Conservation (phyloP, 2,888 invertebrate genomes). For the Oscheius sp. region DNA sequence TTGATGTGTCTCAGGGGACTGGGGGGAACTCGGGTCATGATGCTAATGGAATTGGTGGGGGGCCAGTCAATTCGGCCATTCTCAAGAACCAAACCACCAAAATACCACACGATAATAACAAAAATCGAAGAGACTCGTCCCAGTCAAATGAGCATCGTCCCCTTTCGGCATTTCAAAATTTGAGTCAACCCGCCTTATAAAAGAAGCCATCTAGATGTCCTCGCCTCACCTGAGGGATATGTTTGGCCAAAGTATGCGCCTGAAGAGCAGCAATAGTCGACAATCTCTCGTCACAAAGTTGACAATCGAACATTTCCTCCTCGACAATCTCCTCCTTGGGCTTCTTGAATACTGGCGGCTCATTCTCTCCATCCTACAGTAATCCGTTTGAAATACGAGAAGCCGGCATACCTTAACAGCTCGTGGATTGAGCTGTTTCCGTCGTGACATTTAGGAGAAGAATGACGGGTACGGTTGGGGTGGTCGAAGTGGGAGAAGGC, state of each 20-base stretch:
- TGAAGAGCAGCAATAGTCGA: slow-evolving; percentile 33
- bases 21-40: slow-evolving; percentile 18
- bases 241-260: slow-evolving; percentile 30
- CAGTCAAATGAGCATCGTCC: too few species aligned
- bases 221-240: slow-evolving; percentile 24
- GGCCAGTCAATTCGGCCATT: background rate
- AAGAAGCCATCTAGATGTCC: too few species aligned
- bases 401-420: slow-evolving; percentile 19
- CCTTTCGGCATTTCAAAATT: too few species aligned
- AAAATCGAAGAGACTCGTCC: too few species aligned
- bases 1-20: slow-evolving; percentile 25
- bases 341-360: slow-evolving; percentile 28
- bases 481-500: slow-evolving; percentile 1
- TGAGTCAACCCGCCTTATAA: too few species aligned
- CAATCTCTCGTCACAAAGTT: slow-evolving; percentile 34
- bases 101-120: too few species aligned
- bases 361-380: slow-evolving; percentile 28
- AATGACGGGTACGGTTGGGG: slow-evolving; percentile 32
- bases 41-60: slow-evolving; percentile 24
- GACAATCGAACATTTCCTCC: slow-evolving; percentile 32
- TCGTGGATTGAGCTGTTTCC: slow-evolving; percentile 34
- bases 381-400: background rate
- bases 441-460: slow-evolving; percentile 23
- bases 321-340: slow-evolving; percentile 32
- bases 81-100: too few species aligned